Base-by-base conservation (phyloP, 2,797 vertebrate species). In the Myotis myotis region DNA sequence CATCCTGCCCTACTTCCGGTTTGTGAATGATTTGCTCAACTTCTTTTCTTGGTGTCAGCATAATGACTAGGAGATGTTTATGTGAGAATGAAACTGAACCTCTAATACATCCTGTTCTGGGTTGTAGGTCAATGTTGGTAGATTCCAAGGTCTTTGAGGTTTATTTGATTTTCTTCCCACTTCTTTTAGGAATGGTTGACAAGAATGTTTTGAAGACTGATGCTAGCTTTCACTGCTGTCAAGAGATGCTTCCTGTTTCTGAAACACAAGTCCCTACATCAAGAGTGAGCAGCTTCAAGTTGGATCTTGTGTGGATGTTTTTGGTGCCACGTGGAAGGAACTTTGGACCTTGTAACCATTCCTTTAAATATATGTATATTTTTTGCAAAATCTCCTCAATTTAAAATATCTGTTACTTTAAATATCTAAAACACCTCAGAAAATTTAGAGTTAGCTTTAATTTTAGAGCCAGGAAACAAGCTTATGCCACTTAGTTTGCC, bases 401-500 rank as follows among this genome's bases (percentile, higher is more conserved):
- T 68, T 66, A 88, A 90, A 93, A 57, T 53, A 55, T 6, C 5
- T 71, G 11, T 91, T 89, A 84, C 62, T 87, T 92, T 81, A 76
- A 74, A 85, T 88, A 72, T 41, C 16, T 36, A 51, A 91, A 91
- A 85, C 17, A 82, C 53, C 41, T 41, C 44, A 91, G 83, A 78
- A 89, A 88, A 57, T 19, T 66, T 81, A 85, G 47, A 89, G 8
- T 51, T 72, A 89, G 12, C 49, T 87, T 92, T 88, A 68, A 20
- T 76, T 68, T 85, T 89, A 49, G 36, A 84, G 28, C 15, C 60
- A 84, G 36, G 79, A 95, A 80, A 91, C 19, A 87, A 55, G 19
- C 6, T 72, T 89, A 30, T 79, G 41, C 30, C 19, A 70, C 33
- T 15, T 12, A 91, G 33, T 95, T 95, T 74, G 6, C 15, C 33